A percentile compares a stretch with the other conserved stretches of the same genome.
Evolutionary conservation across 2,797 vertebrate species (phyloP).

Genomic region (Propithecus deckenii): DNA sequence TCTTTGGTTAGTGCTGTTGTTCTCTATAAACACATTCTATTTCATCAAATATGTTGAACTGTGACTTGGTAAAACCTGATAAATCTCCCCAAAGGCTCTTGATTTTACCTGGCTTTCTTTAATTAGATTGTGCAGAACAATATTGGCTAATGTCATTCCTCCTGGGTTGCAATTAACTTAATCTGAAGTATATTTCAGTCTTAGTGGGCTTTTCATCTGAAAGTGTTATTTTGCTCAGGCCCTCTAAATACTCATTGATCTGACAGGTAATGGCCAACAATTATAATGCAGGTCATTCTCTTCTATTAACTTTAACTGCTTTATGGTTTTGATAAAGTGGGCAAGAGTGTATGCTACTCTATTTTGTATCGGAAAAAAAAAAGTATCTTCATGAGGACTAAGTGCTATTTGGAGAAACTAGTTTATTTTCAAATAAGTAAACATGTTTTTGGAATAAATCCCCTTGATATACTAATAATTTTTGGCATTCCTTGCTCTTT

Average conservation of each 20-base stretch:
- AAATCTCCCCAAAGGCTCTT: neutral
- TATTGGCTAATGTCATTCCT: neutral
- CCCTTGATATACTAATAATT: neutral
- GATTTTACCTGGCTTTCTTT: neutral
- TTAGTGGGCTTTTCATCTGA: slow-evolving; percentile 39
- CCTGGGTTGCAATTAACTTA: slow-evolving; percentile 44
- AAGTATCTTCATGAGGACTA: neutral
- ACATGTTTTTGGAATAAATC: neutral
- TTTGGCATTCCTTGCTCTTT: neutral
- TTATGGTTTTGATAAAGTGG: neutral
- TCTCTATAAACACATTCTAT: neutral
- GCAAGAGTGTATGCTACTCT: neutral
- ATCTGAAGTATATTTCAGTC: slow-evolving; percentile 18
- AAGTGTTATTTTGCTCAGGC: neutral
- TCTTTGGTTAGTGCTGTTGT: neutral
- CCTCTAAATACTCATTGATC: slow-evolving; percentile 23
- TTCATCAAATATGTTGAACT: neutral
- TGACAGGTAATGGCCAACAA: neutral
- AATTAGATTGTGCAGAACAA: neutral
- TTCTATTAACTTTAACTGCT: slow-evolving; percentile 33
- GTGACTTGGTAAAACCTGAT: neutral
- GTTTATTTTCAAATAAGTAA: slow-evolving; percentile 5
- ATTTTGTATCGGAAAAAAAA: neutral
- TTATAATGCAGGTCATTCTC: neutral
- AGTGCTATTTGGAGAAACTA: neutral